phyloP scores from a whole-genome alignment of 2,797 vertebrate genomes.

The Echeneis naucrates region DNA sequence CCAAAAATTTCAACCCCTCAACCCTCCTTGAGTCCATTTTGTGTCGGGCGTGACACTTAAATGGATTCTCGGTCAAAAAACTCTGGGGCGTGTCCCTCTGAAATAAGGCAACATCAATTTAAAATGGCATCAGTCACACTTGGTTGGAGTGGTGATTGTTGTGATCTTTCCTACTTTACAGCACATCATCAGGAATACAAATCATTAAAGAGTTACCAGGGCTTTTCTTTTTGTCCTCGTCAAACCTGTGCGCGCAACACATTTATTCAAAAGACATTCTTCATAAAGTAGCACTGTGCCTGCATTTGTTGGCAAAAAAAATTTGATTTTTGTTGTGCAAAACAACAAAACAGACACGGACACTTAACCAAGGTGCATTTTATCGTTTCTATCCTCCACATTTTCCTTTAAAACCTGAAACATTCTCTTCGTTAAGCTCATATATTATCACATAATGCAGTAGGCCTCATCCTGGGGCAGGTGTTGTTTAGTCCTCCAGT shows the following conservation, averaged over 20 bases:
- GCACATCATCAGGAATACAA: slow-evolving; percentile 61
- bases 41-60: slow-evolving; percentile 66
- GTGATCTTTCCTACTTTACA: slow-evolving; percentile 66
- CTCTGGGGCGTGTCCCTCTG: slow-evolving; percentile 73
- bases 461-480: slow-evolving; percentile 91
- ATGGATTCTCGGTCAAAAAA: slow-evolving; percentile 65
- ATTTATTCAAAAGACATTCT: slow-evolving; percentile 71
- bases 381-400: slow-evolving; percentile 36
- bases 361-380: slow-evolving; percentile 68
- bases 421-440: slow-evolving; percentile 51
- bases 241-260: slow-evolving; percentile 54
- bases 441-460: slow-evolving; percentile 88
- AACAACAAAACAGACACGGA: slow-evolving; percentile 73
- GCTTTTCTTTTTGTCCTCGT: slow-evolving; percentile 19
- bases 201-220: slow-evolving; percentile 52
- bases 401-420: slow-evolving; percentile 55
- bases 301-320: slow-evolving; percentile 67
- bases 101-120: slow-evolving; percentile 84
- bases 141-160: slow-evolving; percentile 70
- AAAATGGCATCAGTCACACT: slow-evolving; percentile 81
- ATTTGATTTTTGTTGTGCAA: slow-evolving; percentile 72
- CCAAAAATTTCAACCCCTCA: slow-evolving; percentile 59
- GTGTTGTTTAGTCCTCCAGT: slow-evolving; percentile 91
- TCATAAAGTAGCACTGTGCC: slow-evolving; percentile 64
- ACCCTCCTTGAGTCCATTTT: slow-evolving; percentile 53